phyloP scores from a whole-genome alignment of 2,113 vertebrate genomes.

The Hydrolagus affinis region DNA sequence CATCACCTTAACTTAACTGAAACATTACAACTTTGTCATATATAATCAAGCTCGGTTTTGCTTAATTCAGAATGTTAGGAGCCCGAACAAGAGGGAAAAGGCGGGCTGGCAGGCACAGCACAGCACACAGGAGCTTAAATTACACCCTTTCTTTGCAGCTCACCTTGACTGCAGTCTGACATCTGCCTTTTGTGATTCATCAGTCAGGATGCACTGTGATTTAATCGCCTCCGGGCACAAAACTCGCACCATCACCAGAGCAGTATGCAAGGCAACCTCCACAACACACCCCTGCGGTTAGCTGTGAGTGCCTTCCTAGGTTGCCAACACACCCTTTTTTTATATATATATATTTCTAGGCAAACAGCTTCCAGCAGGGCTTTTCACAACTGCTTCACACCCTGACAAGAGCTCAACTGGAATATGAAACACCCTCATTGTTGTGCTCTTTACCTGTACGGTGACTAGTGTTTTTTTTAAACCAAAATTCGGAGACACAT shows the following conservation, averaged over 20 bases:
- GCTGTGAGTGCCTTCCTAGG: neutral
- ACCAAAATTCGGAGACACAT: no score
- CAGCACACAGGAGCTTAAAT: neutral
- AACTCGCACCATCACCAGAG: neutral
- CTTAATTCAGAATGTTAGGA: neutral
- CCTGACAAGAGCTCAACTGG: neutral
- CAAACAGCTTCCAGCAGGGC: neutral
- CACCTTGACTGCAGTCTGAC: constrained; percentile 27
- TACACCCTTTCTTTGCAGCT: constrained; percentile 11
- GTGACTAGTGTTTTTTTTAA: no score
- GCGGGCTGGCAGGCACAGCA: neutral
- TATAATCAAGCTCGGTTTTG: no score
- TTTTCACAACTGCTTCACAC: neutral
- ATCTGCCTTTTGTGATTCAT: constrained; percentile 26
- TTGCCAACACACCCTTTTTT: neutral
- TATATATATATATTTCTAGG: neutral
- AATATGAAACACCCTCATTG: neutral
- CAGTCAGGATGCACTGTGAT: constrained; percentile 16
- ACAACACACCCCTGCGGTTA: neutral
- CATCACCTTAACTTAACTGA: no score
- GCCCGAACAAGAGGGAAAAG: neutral
- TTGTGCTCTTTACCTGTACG: no score
- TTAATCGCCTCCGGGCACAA: neutral
- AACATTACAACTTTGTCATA: no score
- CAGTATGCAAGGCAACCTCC: neutral